phyloP scores from a whole-genome alignment of 2,888 invertebrate species.

The Drosophila peninsularis region DNA sequence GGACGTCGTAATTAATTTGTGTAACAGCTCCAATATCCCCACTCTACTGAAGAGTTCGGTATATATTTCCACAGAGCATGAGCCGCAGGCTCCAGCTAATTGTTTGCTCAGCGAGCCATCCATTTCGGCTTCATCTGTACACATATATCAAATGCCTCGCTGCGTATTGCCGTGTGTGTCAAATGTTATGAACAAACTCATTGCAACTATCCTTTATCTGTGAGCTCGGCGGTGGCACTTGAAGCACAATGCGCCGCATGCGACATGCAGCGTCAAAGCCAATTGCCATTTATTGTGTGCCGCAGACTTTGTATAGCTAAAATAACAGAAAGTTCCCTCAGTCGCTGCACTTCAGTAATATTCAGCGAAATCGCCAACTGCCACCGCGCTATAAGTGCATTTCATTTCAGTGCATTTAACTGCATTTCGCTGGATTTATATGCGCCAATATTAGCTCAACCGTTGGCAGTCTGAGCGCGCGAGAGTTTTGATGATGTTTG shows the following conservation, averaged over 20 bases:
- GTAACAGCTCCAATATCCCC: neutral
- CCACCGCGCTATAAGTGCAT: conserved; percentile 59
- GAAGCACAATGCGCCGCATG: conserved; percentile 26
- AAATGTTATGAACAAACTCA: conserved; percentile 38
- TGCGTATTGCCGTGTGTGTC: conserved; percentile 40
- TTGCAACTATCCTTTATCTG: conserved; percentile 23
- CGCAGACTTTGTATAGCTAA: conserved; percentile 81
- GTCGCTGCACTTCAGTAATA: conserved; percentile 61
- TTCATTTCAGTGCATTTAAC: conserved; percentile 61
- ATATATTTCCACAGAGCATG: conserved; percentile 63
- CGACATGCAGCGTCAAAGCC: conserved; percentile 43
- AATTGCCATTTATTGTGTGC: conserved; percentile 72
- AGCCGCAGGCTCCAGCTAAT: conserved; percentile 21
- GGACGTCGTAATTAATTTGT: neutral
- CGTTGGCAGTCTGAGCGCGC: conserved; percentile 35
- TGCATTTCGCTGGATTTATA: conserved; percentile 65
- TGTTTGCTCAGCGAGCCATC: conserved; percentile 46
- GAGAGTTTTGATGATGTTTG: conserved; percentile 77
- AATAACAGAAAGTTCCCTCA: conserved; percentile 67
- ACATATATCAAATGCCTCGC: conserved; percentile 1
- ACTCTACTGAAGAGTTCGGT: conserved; percentile 18
- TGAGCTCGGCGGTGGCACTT: conserved; percentile 12
- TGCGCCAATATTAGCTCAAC: conserved; percentile 75
- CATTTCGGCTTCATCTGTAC: conserved; percentile 20
- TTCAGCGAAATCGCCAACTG: conserved; percentile 35